These are phyloP conservation scores for Spea multiplicata DNA, from an alignment of 2,113 vertebrate species.

Conservation along the genomic window DNA sequence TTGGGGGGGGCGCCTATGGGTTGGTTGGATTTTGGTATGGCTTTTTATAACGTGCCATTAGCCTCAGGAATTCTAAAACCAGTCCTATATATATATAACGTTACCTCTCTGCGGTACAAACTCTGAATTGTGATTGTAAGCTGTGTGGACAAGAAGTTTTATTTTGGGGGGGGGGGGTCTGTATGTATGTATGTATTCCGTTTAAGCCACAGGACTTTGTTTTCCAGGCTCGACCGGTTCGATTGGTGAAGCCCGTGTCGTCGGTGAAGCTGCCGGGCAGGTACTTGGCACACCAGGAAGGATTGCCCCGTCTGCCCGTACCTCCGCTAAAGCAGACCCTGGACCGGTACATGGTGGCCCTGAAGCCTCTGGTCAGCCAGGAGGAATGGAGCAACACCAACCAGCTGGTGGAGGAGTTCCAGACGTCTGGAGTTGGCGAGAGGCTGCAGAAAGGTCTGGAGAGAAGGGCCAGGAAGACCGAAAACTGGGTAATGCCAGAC, in stretches of 20 bases:
- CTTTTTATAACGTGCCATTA: too few relatives aligned
- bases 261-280: slow-evolving; percentile 69
- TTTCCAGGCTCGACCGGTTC: slow-evolving; percentile 70
- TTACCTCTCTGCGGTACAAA: too few relatives aligned
- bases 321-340: slow-evolving; percentile 86
- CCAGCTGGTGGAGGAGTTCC: slow-evolving; percentile 77
- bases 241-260: slow-evolving; percentile 78
- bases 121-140: too few relatives aligned
- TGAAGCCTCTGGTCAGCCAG: slow-evolving; percentile 82
- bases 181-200: too few relatives aligned
- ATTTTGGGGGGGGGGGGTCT: too few relatives aligned
- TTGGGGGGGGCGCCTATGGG: too few relatives aligned
- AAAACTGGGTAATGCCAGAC: slow-evolving; percentile 85
- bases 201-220: neutral
- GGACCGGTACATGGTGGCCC: slow-evolving; percentile 77
- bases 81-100: too few relatives aligned
- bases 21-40: too few relatives aligned
- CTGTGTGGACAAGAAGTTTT: too few relatives aligned
- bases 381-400: slow-evolving; percentile 80
- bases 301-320: slow-evolving; percentile 78
- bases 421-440: slow-evolving; percentile 77
- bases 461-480: slow-evolving; percentile 70
- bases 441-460: slow-evolving; percentile 86
- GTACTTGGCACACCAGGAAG: slow-evolving; percentile 82
- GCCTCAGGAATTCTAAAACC: too few relatives aligned